These are phyloP conservation scores for Ceratosolen solmsi DNA, from an alignment of 1,140 invertebrate genomes.

Conservation along the genomic window DNA sequence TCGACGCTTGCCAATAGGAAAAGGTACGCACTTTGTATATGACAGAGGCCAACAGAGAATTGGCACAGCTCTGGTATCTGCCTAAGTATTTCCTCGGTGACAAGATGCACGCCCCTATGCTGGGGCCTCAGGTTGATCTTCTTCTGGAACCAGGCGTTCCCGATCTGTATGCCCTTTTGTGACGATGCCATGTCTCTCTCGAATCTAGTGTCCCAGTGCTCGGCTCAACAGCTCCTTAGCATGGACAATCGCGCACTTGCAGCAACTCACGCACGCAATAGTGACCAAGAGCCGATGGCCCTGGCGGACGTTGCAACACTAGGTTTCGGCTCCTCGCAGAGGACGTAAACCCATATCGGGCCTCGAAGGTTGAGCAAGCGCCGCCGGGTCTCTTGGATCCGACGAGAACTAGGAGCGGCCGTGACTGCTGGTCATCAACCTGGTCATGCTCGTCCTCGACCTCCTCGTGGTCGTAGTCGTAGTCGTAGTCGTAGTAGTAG, in stretches of 20 bases:
- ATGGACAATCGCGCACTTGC: not conserved
- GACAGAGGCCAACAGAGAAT: conserved; percentile 94
- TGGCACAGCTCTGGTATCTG: conserved; percentile 93
- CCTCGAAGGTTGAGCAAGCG: not conserved
- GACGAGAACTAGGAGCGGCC: not conserved
- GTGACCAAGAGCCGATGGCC: not conserved
- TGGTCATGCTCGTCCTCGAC: not conserved
- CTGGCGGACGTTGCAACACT: not conserved
- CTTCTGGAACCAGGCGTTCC: conserved; percentile 96
- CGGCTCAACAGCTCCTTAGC: not conserved
- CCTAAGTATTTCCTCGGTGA: conserved; percentile 95
- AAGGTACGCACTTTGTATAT: conserved; percentile 95
- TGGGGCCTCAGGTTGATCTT: conserved; percentile 95
- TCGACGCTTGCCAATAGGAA: too few species aligned
- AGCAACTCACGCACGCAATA: not conserved
- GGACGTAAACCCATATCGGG: not conserved
- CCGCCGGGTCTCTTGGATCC: not conserved
- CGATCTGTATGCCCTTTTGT: conserved; percentile 86
- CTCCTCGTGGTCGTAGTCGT: not conserved
- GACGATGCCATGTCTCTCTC: conserved; percentile 85
- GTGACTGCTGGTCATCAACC: not conserved
- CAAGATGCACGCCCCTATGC: conserved; percentile 93
- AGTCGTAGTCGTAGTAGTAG: too few species aligned
- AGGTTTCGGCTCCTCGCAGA: not conserved
- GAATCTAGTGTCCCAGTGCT: not conserved